A percentile compares a stretch with the other conserved stretches of the same genome.
phyloP scores from a whole-genome alignment of 2,797 vertebrate genomes.

The Oryzias dopingdopingensis region DNA sequence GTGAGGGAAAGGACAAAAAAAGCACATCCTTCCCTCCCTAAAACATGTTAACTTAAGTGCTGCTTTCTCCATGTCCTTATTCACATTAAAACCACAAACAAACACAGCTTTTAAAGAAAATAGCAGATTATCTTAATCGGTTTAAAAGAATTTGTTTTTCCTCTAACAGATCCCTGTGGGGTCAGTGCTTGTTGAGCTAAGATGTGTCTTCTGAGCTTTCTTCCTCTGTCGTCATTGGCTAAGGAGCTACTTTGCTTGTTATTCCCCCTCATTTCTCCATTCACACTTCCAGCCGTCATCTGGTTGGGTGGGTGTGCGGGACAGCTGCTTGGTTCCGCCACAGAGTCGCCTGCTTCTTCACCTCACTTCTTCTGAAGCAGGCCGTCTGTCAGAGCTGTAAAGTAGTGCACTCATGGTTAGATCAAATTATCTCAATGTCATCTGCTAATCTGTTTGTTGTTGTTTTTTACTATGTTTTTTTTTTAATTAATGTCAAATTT shows the following conservation, averaged over 20 bases:
- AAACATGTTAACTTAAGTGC: conserved; percentile 14
- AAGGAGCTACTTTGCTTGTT: conserved; percentile 38
- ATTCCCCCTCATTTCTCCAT: conserved; percentile 49
- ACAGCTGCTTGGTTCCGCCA: conserved; percentile 52
- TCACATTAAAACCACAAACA: background rate
- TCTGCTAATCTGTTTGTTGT: conserved; percentile 5
- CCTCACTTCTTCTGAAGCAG: conserved; percentile 38
- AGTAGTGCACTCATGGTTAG: conserved; percentile 22
- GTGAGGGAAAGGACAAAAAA: conserved; percentile 46
- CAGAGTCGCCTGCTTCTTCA: conserved; percentile 27
- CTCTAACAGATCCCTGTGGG: conserved; percentile 17
- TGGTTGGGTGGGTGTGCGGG: conserved; percentile 50
- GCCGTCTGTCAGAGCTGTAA: conserved; percentile 41
- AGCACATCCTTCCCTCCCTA: conserved; percentile 15
- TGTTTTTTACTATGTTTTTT: conserved; percentile 8
- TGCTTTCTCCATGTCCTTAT: conserved; percentile 11
- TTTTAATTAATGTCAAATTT: background rate
- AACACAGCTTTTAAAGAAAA: background rate
- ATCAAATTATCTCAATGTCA: conserved; percentile 17
- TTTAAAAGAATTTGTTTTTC: conserved; percentile 22
- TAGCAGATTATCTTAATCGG: background rate
- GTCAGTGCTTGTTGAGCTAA: conserved; percentile 47
- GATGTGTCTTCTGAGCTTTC: conserved; percentile 32
- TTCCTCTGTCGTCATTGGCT: conserved; percentile 45
- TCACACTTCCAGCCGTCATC: conserved; percentile 54